These are phyloP conservation scores for Chromis chromis DNA, from an alignment of 2,797 vertebrate genomes.

Conservation along the genomic window DNA sequence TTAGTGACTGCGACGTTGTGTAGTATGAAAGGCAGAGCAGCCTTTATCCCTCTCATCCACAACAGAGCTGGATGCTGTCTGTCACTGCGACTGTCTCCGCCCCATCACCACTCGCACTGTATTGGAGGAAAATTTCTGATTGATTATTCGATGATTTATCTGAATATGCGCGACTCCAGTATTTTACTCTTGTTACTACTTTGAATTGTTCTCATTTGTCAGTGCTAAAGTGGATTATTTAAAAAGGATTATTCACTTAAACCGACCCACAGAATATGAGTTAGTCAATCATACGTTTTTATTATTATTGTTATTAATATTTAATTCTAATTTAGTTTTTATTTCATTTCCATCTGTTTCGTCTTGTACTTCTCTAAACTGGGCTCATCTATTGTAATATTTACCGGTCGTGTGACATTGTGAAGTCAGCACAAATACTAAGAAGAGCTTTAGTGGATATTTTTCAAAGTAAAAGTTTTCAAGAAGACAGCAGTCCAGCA, in stretches of 20 bases:
- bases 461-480: conserved; percentile 46
- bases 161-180: neutral
- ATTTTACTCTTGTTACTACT: neutral
- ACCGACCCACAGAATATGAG: neutral
- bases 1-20: conserved; percentile 34
- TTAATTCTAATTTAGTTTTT: neutral
- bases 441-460: neutral
- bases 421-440: conserved; percentile 26
- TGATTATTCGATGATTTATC: neutral
- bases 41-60: conserved; percentile 71
- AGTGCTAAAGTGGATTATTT: neutral
- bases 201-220: neutral
- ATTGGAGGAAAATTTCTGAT: conserved; percentile 25
- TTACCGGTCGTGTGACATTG: neutral
- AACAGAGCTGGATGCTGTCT: conserved; percentile 62
- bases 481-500: neutral
- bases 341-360: neutral
- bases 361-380: neutral
- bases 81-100: conserved; percentile 73
- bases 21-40: conserved; percentile 46
- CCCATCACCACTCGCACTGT: conserved; percentile 52
- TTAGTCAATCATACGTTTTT: neutral
- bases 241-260: neutral
- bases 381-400: conserved; percentile 3
- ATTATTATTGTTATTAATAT: neutral